A percentile compares a stretch with the other conserved stretches of the same genome.
Evolutionary conservation across 2,797 vertebrate species (phyloP).

Genomic region (Siniperca scherzeri): DNA sequence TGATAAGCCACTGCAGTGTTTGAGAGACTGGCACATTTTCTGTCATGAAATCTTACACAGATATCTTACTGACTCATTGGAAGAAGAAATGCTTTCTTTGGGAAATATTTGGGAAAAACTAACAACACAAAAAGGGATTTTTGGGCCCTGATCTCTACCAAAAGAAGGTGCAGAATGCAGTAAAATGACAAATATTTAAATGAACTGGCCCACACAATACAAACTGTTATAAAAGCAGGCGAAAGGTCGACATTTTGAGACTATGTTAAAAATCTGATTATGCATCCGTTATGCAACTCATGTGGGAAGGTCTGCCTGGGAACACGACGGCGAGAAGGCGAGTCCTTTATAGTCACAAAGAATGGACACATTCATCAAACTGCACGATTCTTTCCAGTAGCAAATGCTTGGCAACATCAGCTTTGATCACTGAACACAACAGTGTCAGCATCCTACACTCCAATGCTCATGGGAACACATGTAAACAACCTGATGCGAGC

Average conservation of each 20-base stretch:
- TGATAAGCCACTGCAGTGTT: slow-evolving; percentile 36
- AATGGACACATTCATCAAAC: slow-evolving; percentile 74
- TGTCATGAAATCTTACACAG: slow-evolving; percentile 24
- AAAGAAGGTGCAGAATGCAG: slow-evolving; percentile 19
- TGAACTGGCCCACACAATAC: slow-evolving; percentile 40
- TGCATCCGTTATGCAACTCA: slow-evolving; percentile 66
- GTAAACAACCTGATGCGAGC: slow-evolving; percentile 30
- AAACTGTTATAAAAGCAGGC: slow-evolving; percentile 57
- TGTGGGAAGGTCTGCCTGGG: slow-evolving; percentile 75
- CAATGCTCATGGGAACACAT: slow-evolving; percentile 48
- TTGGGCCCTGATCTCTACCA: neutral
- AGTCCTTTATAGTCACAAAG: slow-evolving; percentile 63
- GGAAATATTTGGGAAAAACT: neutral
- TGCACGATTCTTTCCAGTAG: slow-evolving; percentile 56
- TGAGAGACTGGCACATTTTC: slow-evolving; percentile 15
- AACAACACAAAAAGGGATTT: slow-evolving; percentile 7
- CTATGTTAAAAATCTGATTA: slow-evolving; percentile 75
- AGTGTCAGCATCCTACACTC: slow-evolving; percentile 52
- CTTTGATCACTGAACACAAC: slow-evolving; percentile 52
- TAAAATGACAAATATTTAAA: slow-evolving; percentile 35
- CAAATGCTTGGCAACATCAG: slow-evolving; percentile 57
- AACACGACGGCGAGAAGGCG: slow-evolving; percentile 59
- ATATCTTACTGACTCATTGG: slow-evolving; percentile 4
- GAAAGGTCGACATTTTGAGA: slow-evolving; percentile 68
- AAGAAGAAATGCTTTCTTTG: slow-evolving; percentile 2